Percentiles rank a stretch among this genome's conserved stretches.
Conservation (phyloP, 2,797 vertebrate species). For the Alectoris magna region DNA sequence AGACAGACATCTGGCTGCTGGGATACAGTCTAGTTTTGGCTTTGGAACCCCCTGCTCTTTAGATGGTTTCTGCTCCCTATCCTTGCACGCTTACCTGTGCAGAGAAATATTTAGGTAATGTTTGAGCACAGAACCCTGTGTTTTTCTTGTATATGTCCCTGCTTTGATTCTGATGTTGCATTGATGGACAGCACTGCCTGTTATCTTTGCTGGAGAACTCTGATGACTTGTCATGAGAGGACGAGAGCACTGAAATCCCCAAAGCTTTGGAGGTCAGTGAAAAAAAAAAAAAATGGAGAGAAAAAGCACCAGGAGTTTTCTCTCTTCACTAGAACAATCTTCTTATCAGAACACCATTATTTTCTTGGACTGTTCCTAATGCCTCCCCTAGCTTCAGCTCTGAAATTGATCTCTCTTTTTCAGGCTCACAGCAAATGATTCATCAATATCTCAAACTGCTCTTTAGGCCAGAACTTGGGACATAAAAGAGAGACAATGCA, state of each 20-base stretch:
- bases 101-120: background rate
- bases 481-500: background rate
- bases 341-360: background rate
- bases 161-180: background rate
- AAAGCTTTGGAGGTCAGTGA: background rate
- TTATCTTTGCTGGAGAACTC: background rate
- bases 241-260: background rate
- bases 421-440: background rate
- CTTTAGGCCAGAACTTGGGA: background rate
- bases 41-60: background rate
- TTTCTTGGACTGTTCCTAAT: background rate
- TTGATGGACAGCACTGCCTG: background rate
- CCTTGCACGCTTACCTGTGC: background rate
- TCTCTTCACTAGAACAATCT: background rate
- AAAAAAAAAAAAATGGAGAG: background rate
- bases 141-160: background rate
- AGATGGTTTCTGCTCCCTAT: background rate
- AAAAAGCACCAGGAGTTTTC: background rate
- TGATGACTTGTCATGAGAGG: background rate
- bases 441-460: background rate
- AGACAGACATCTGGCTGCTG: background rate
- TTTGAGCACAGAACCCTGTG: background rate
- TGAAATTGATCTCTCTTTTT: background rate
- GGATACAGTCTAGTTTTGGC: background rate
- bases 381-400: background rate